Percentiles rank a stretch among this genome's conserved stretches.
These are phyloP conservation scores for Macrotis lagotis DNA, from an alignment of 2,113 vertebrate species.

Conservation along the genomic window DNA sequence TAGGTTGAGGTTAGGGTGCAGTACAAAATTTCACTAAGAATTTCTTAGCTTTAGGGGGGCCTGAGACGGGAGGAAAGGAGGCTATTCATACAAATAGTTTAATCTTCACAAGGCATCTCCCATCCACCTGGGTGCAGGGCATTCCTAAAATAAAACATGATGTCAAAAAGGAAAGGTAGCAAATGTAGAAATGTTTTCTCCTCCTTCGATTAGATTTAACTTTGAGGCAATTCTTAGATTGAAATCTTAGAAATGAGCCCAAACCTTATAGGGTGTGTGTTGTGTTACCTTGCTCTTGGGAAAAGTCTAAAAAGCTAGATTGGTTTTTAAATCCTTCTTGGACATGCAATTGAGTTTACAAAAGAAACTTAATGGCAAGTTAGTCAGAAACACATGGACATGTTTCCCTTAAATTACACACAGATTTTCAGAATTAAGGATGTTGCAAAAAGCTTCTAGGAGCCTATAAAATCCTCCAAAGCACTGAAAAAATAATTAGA, in stretches of 20 bases:
- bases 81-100: not conserved
- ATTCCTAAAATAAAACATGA: not conserved
- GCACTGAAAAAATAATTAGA: conserved; percentile 61
- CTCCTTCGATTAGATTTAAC: not conserved
- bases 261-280: not conserved
- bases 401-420: conserved; percentile 66
- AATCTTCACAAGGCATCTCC: not conserved
- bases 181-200: not conserved
- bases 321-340: conserved; percentile 62
- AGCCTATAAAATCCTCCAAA: conserved; percentile 58
- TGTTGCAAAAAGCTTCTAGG: conserved; percentile 56
- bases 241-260: conserved; percentile 16
- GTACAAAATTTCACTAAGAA: conserved; percentile 26
- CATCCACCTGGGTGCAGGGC: not conserved
- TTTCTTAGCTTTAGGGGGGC: not conserved
- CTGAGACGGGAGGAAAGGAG: not conserved
- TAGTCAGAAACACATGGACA: conserved; percentile 66
- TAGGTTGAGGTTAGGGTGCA: conserved; percentile 1
- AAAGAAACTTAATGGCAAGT: conserved; percentile 66
- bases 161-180: not conserved
- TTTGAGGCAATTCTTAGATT: conserved; percentile 2
- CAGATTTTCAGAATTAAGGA: conserved; percentile 68
- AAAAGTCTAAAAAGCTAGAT: conserved; percentile 59
- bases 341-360: conserved; percentile 61
- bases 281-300: conserved; percentile 43